Evolutionary conservation across 1,140 invertebrate genomes (phyloP).

Genomic region (Chrysomallon squamiferum): DNA sequence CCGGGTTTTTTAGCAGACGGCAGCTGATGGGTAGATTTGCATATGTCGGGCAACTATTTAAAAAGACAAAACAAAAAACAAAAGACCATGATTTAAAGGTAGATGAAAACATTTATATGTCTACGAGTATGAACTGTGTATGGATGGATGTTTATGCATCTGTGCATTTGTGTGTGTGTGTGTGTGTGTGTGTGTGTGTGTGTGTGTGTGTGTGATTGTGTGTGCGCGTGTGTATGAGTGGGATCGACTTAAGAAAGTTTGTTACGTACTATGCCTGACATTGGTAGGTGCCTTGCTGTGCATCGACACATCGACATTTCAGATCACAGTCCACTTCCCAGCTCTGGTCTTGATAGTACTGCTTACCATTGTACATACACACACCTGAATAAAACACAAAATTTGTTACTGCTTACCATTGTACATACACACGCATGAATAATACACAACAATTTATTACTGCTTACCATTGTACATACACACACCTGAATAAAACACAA

Average conservation of each 20-base stretch:
- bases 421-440: conserved; percentile 16
- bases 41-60: conserved; percentile 45
- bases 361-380: conserved; percentile 24
- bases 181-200: no score
- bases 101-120: no score
- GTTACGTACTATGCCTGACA: conserved; percentile 31
- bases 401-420: conserved; percentile 34
- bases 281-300: conserved; percentile 19
- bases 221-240: no score
- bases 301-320: conserved; percentile 36
- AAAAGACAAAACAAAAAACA: no score
- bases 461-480: conserved; percentile 27
- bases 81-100: no score
- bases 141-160: no score
- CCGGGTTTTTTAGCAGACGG: conserved; percentile 37
- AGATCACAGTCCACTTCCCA: conserved; percentile 35
- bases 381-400: conserved; percentile 1
- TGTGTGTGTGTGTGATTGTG: no score
- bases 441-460: conserved; percentile 18
- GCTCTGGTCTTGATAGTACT: conserved; percentile 36
- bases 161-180: no score
- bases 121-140: no score
- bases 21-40: conserved; percentile 40
- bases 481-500: conserved; percentile 8
- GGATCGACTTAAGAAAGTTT: no score